Base-by-base conservation (phyloP, 2,888 invertebrate species). In the Dolomedes plantarius region DNA sequence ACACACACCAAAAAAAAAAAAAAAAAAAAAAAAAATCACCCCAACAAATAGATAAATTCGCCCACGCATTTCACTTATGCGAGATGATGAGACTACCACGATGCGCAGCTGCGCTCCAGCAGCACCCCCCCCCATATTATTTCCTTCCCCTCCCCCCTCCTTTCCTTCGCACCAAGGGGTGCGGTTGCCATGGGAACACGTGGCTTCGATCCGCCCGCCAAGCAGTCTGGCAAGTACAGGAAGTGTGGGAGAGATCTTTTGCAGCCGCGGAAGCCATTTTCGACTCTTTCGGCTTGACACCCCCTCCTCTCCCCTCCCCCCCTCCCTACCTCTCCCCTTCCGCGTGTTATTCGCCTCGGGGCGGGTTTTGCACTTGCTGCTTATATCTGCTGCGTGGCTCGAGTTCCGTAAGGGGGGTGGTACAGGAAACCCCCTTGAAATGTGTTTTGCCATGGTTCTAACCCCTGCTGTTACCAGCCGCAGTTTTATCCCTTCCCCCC, bases 171-270 rank as follows among this genome's bases (percentile, higher is more conserved):
- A 56, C 50, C 75, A 73, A 80, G 75, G 86, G 80, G 75, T 41
- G 79, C 71, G 86, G 86, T 86, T 86, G 75, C 86, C 65, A 86
- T 85, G 72, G 78, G 28, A 85, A 85, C 85, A 85, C 85, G 85
- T 85, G 85, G 74, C 85, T 85, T 83, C 83, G 83, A 83, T 83
- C 85, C 69, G 68, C 78, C 74, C 78, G 77, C 77, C 85, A 78
- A 85, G 77, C 77, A 78, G 77, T 78, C 77, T 77, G 78, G 85
- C 73, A 62, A 74, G 65, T 67, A 64, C 36, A 85, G 72, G 72
- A 72, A 72, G 73, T 64, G 77, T 64, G 64, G 65, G 41, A 64
- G 71, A 74, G 73, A 74, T 73, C 73, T 67, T 82, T 82, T 46
- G 71, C 76, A 62, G 71, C 71, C 71, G 79, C 76, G 83, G 83